Evolutionary conservation across 2,797 vertebrate species (phyloP), one percentile per base, ranked within the genome.

Genomic region (Chiloscyllium punctatum): DNA sequence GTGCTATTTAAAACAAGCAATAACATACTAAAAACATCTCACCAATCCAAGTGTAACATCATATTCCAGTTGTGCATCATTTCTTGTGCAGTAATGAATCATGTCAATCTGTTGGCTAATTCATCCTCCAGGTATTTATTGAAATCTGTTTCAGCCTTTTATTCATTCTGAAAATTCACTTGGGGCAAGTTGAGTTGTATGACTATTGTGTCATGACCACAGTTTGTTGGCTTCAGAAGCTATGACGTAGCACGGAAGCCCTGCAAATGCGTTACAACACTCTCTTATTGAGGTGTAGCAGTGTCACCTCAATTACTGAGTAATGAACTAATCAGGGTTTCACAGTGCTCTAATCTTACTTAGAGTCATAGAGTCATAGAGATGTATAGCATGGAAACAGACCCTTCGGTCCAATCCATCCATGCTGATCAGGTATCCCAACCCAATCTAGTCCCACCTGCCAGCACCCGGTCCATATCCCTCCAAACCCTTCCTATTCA

Each of bases 21-120:
- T n/a, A 68, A n/a, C 27, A 37, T n/a, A 23, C 21, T 21, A 68
- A 92, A 92, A 92, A 68, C 62, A 68, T 92, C 57, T 11, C 62
- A 16, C 8, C 2, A 6, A 13, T 68, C 88, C 62, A 92, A 92
- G 90, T 33, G 68, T 68, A 92, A 92, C 62, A 68, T 66, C 21
- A 0, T 23, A 0, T 62, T 33, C 90, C 4, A 23, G 37, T 68
- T n/a, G 37, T 92, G 62, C n/a, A 18, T 4, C 62, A 23, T 37
- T 84, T 68, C 68, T 68, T 42, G n/a, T 18, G 11, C 68, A 18
- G 8, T 23, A 23, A 21, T 68, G 62, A 68, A 37, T 8, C 4
- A 62, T 92, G 33, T 92, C 90, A 92, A 92, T 68, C 90, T 5
- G 57, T 66, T 37, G n/a, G n/a, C 62, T 92, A 92, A 91, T 68